phyloP scores from a whole-genome alignment of 2,888 invertebrate genomes.

The Drosophila flavopinicola region DNA sequence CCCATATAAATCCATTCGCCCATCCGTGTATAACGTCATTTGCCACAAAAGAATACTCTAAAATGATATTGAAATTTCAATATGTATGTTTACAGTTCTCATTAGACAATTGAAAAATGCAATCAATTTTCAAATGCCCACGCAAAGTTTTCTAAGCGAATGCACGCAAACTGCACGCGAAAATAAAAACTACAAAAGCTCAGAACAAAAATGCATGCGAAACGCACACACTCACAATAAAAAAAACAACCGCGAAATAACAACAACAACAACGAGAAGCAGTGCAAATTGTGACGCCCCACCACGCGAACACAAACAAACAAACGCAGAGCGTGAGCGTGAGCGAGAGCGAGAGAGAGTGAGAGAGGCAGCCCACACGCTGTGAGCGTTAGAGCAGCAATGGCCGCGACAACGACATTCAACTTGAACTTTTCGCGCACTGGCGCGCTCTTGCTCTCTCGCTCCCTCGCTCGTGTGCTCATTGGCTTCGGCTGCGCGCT shows the following conservation, averaged over 20 bases:
- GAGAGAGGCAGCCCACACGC: constrained; percentile 17
- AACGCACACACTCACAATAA: constrained; percentile 24
- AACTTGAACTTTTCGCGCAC: constrained; percentile 81
- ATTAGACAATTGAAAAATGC: constrained; percentile 49
- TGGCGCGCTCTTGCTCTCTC: constrained; percentile 28
- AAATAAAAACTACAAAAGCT: constrained; percentile 44
- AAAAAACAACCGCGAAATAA: constrained; percentile 8
- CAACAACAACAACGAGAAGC: constrained; percentile 36
- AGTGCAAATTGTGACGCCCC: constrained; percentile 67
- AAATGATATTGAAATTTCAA: constrained; percentile 25
- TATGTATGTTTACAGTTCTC: constrained; percentile 26
- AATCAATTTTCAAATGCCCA: constrained; percentile 41
- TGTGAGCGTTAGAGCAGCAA: constrained; percentile 28
- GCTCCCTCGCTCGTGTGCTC: constrained; percentile 29
- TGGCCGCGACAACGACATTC: constrained; percentile 73
- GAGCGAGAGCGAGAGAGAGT: constrained; percentile 16
- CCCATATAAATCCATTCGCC: background rate
- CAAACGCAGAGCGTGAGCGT: constrained; percentile 15
- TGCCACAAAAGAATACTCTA: constrained; percentile 1
- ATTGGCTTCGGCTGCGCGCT: constrained; percentile 29
- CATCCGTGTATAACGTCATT: background rate
- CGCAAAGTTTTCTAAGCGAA: constrained; percentile 39
- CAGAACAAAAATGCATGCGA: constrained; percentile 54
- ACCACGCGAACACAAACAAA: constrained; percentile 29
- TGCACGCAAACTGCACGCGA: constrained; percentile 58